phyloP scores from a whole-genome alignment of 2,888 invertebrate genomes.

The Capitulum mitella region DNA sequence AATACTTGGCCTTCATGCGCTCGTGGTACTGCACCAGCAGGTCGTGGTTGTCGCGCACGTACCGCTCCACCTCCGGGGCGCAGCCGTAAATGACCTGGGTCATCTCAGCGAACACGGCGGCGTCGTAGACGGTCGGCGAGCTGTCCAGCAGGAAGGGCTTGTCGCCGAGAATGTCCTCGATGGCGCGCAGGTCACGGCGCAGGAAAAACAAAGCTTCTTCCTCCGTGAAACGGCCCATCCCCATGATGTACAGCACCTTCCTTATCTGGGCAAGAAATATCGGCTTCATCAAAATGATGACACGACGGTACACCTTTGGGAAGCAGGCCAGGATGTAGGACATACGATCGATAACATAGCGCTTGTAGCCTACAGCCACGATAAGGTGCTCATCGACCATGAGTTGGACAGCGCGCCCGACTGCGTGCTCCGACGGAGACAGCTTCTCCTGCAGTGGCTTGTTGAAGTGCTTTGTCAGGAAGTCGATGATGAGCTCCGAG shows the following conservation, averaged over 20 bases:
- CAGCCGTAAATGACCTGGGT: slow-evolving; percentile 41
- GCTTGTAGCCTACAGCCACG: neutral
- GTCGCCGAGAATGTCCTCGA: slow-evolving; percentile 10
- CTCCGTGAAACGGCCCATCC: neutral
- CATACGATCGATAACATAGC: neutral
- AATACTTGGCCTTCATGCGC: slow-evolving; percentile 41
- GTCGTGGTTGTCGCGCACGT: slow-evolving; percentile 39
- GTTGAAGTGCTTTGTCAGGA: slow-evolving; percentile 40
- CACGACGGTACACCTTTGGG: neutral
- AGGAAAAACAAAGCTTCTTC: neutral
- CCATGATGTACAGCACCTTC: neutral
- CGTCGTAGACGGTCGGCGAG: slow-evolving; percentile 42
- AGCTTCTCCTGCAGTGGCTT: slow-evolving; percentile 39
- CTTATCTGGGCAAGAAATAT: neutral
- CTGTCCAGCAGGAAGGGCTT: slow-evolving; percentile 41
- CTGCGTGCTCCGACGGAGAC: slow-evolving; percentile 39
- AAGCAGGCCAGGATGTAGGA: neutral
- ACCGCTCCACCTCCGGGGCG: slow-evolving; percentile 38
- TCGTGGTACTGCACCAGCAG: slow-evolving; percentile 42
- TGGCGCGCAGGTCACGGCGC: neutral
- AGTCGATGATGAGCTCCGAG: slow-evolving; percentile 43
- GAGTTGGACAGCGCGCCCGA: slow-evolving; percentile 41
- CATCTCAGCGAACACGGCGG: slow-evolving; percentile 44
- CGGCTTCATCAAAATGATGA: neutral
- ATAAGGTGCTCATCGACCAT: slow-evolving; percentile 42